These are phyloP conservation scores for Cygnus atratus DNA, from an alignment of 2,113 vertebrate species.

Conservation along the genomic window DNA sequence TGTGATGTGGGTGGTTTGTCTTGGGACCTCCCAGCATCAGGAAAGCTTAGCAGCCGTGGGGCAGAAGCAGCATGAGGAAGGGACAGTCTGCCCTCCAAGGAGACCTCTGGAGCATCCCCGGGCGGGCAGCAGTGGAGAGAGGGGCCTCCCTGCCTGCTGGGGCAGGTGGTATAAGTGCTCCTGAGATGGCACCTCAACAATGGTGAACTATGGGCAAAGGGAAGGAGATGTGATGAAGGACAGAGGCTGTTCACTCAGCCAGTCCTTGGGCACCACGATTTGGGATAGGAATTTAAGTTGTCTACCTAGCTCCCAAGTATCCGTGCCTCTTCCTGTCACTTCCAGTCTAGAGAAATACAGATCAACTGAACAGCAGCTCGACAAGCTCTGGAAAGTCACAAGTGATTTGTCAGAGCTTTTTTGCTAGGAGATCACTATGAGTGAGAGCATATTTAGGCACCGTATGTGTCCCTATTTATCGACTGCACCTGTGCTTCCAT, in stretches of 20 bases:
- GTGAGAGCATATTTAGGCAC: slow-evolving; percentile 1
- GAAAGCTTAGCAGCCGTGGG: not conserved
- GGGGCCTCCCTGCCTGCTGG: fast-evolving
- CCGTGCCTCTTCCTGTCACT: slow-evolving; percentile 18
- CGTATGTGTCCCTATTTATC: slow-evolving; percentile 62
- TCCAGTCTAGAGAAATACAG: slow-evolving; percentile 33
- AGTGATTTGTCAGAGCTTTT: slow-evolving; percentile 59
- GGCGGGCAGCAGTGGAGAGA: not conserved
- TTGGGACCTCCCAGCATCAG: not conserved
- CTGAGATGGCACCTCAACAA: not conserved
- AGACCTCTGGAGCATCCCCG: not conserved
- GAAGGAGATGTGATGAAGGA: not conserved
- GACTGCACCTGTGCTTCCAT: slow-evolving; percentile 48
- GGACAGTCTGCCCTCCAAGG: not conserved
- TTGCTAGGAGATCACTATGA: not conserved
- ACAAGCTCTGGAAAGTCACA: slow-evolving; percentile 42
- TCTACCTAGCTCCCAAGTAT: not conserved
- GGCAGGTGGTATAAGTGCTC: not conserved
- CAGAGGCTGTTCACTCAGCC: not conserved
- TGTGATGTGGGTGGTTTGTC: not conserved
- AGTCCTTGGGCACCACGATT: not conserved
- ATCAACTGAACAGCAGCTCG: slow-evolving; percentile 33
- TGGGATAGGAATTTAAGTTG: not conserved
- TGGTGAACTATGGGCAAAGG: not conserved
- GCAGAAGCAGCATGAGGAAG: not conserved